Evolutionary conservation across 1,140 invertebrate species (phyloP), one percentile per base, ranked within the genome.

Genomic region (Rhizoglyphus robini): DNA sequence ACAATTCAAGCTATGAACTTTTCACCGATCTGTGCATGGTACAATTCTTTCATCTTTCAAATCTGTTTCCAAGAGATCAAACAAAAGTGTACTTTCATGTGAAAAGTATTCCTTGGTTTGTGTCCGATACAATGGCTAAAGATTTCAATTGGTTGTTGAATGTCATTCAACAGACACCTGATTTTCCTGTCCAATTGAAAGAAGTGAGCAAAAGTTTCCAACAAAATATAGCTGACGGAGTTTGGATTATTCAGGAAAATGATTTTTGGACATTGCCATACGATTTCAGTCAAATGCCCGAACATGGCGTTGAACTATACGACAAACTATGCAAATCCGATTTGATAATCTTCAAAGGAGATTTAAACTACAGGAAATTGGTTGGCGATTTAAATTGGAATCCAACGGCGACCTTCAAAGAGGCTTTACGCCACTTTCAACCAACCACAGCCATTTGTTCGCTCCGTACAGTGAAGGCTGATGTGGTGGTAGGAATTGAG

Each of bases 331-430:
- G 81, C 29, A 71, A 83, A 74, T 80, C 89, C 0, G 78, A 81
- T 63, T 75, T 93, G 2, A 71, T 93, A 0, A 83, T 98, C 70
- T 93, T 97, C 75, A 99, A 99, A 80, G 96, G 96, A 0, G 90
- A 97, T 75, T 78, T 97, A 2, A 96, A 98, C 77, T 98, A 97
- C 75, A 78, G 93, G 54, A 99, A 99, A 79, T 77, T 99, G 31
- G 76, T 94, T 23, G 88, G 86, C 0, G 96, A 99, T 74, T 81
- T 84, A 54, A 86, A 88, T 68, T 97, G 92, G 87, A 76, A 83
- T 29, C 77, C 82, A 2, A 83, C 80, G 0, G 85, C 84, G 3
- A 73, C 80, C 4, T 91, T 96, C 71, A 74, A 79, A 29, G 70
- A 76, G 18, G 83, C 86, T 48, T 71, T 97, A 3, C 79, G 83